Base-by-base conservation (phyloP, 2,888 invertebrate species). In the Lymantria monacha region DNA sequence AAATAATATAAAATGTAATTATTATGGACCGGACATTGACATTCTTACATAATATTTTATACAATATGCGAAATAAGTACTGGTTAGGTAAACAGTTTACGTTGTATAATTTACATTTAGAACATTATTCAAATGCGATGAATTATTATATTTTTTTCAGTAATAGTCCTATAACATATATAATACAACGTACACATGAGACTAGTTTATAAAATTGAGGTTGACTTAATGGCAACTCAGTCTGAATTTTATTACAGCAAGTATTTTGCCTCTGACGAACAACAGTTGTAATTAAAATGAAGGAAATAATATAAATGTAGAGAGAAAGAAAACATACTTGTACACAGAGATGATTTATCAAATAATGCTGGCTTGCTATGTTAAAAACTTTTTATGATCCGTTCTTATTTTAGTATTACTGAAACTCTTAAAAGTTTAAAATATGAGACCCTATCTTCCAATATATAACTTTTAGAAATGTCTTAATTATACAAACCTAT, bases 1-100 rank as follows among this genome's bases (percentile, higher is more conserved):
- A 59, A 53, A 61, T 55, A 56, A 59, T 68, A 66, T 50, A 66
- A 66, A 44, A 47, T 48, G 67, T 22, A 56, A 51, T 68, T 56
- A 69, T 70, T 60, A 68, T 82, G 81, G 84, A 83, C 77, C 79
- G 81, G 80, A 83, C 79, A 63, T 22, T 73, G 75, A 80, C 74
- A 68, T 65, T 76, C 78, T 79, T 76, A 81, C 69, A 66, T 57
- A 70, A 57, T 70, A 73, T 73, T 73, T 22, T 30, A 30, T 30
- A 76, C 77, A 81, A 71, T 74, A 75, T 69, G 73, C 71, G 67
- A 74, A 71, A 70, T 73, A 72, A 77, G 73, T 75, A 76, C 74
- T 73, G 73, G 61, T 66, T n/a, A 69, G 62, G 57, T 48, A n/a
- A 71, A 65, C 68, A 42, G 55, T 59, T 47, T 48, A 55, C 63